phyloP scores from a whole-genome alignment of 2,888 invertebrate genomes.

The Drosophila planitibia region DNA sequence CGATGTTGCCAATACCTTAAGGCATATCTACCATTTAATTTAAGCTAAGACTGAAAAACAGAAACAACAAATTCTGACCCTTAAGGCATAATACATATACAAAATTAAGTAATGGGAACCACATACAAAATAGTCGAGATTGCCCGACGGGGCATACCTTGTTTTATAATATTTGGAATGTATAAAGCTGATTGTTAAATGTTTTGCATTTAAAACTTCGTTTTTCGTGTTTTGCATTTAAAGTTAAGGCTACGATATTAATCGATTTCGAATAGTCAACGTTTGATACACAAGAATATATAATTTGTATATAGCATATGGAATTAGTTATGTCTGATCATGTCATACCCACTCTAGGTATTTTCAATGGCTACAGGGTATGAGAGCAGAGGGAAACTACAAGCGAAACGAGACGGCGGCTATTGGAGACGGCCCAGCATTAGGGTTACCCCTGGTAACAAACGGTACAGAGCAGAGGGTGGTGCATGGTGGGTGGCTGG shows the following conservation, averaged over 20 bases:
- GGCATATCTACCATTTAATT: background rate
- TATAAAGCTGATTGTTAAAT: background rate
- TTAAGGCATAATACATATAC: conserved; percentile 42
- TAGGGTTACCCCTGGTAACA: conserved; percentile 55
- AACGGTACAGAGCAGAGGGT: background rate
- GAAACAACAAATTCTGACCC: conserved; percentile 9
- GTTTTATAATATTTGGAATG: background rate
- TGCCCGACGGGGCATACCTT: background rate
- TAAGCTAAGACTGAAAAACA: background rate
- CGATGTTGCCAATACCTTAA: background rate
- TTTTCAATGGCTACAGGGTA: background rate
- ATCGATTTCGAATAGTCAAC: background rate
- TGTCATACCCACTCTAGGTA: background rate
- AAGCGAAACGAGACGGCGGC: conserved; percentile 30
- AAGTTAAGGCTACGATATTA: background rate
- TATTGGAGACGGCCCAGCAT: conserved; percentile 46
- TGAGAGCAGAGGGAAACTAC: conserved; percentile 20
- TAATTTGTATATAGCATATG: background rate
- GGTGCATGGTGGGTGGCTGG: background rate
- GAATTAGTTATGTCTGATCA: background rate
- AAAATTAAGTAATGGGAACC: conserved; percentile 13
- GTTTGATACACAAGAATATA: background rate
- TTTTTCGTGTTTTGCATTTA: background rate
- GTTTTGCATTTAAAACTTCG: background rate
- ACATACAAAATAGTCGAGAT: background rate